phyloP scores from a whole-genome alignment of 2,888 invertebrate species.

The Drosophila testacea region DNA sequence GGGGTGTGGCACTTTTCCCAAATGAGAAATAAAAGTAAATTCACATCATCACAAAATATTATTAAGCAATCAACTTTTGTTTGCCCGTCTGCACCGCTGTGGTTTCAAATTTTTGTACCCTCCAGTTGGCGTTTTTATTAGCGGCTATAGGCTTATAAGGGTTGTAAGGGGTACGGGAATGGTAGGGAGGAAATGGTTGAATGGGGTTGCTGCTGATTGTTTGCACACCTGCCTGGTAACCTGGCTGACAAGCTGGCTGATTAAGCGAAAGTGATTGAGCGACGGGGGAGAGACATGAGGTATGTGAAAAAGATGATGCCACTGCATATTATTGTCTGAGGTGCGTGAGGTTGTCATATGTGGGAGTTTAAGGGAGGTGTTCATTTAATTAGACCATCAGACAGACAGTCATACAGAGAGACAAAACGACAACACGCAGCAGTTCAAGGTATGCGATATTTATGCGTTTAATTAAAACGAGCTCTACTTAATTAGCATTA shows the following conservation, averaged over 20 bases:
- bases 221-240: conserved; percentile 31
- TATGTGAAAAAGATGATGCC: conserved; percentile 21
- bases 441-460: conserved; percentile 35
- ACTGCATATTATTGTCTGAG: conserved; percentile 34
- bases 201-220: conserved; percentile 29
- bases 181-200: no score
- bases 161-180: conserved; percentile 4
- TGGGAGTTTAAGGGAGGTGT: not conserved
- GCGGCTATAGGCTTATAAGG: conserved; percentile 27
- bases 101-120: conserved; percentile 40
- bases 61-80: conserved; percentile 80
- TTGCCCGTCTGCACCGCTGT: conserved; percentile 58
- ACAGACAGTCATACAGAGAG: conserved; percentile 23
- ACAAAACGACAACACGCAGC: conserved; percentile 14
- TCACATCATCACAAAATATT: conserved; percentile 82
- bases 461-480: conserved; percentile 58
- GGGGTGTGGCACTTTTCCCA: conserved; percentile 56
- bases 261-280: conserved; percentile 74
- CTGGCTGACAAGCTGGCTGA: conserved; percentile 54
- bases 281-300: conserved; percentile 23
- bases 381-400: conserved; percentile 56
- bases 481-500: conserved; percentile 36
- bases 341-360: conserved; percentile 12
- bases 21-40: conserved; percentile 82
- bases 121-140: conserved; percentile 41